Conservation (phyloP, 2,888 invertebrate species). For the Volucella bombylans region DNA sequence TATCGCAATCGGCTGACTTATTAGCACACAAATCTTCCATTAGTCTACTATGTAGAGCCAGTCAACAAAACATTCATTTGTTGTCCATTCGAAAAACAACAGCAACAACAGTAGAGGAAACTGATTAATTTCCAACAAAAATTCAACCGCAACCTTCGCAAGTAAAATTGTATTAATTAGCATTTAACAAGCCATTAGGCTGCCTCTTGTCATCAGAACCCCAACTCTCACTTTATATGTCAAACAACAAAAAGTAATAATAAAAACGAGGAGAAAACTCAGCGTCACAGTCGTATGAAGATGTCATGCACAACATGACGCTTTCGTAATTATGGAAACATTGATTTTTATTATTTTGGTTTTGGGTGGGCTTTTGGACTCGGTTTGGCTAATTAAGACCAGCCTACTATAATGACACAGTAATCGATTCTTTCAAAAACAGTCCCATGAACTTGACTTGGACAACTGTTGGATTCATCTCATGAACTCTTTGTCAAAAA, state of each 20-base stretch:
- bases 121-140: constrained; percentile 36
- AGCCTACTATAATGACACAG: constrained; percentile 29
- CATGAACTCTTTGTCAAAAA: too few species aligned
- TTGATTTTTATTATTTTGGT: constrained; percentile 24
- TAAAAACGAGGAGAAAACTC: neutral
- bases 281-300: constrained; percentile 34
- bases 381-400: constrained; percentile 42
- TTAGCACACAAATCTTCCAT: constrained; percentile 43
- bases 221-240: constrained; percentile 2
- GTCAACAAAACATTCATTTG: constrained; percentile 3
- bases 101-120: constrained; percentile 17
- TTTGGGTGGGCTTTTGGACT: constrained; percentile 25
- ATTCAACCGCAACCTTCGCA: constrained; percentile 28
- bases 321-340: constrained; percentile 48
- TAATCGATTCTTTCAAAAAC: constrained; percentile 19
- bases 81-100: neutral
- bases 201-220: constrained; percentile 16
- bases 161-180: constrained; percentile 58
- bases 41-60: constrained; percentile 15
- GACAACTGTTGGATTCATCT: too few species aligned
- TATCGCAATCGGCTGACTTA: constrained; percentile 44
- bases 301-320: constrained; percentile 65
- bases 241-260: neutral
- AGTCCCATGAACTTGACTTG: neutral
- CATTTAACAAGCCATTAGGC: constrained; percentile 66